Evolutionary conservation across 2,888 invertebrate species (phyloP).

Genomic region (Torymus auratus): DNA sequence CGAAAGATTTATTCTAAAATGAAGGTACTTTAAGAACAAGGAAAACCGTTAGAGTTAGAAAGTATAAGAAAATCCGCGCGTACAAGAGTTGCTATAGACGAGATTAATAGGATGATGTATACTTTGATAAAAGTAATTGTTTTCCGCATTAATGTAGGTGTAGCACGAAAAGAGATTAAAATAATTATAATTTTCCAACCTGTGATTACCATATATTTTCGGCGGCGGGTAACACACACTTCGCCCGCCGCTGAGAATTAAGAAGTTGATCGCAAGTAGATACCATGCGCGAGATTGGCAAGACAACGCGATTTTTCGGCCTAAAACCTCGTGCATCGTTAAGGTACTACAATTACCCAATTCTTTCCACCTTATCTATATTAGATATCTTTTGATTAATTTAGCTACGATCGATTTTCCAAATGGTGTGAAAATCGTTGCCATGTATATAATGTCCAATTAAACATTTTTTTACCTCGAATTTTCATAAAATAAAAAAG

Average conservation of each 20-base stretch:
- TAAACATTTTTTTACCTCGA: too few species aligned
- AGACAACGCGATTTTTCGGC: slow-evolving; percentile 17
- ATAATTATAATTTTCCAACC: slow-evolving; percentile 22
- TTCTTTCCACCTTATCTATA: too few species aligned
- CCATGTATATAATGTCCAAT: too few species aligned
- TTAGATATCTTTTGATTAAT: too few species aligned
- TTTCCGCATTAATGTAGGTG: slow-evolving; percentile 34
- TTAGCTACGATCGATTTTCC: too few species aligned
- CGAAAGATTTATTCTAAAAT: too few species aligned
- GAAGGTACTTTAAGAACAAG: too few species aligned
- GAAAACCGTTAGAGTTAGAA: too few species aligned
- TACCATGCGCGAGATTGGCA: slow-evolving; percentile 16
- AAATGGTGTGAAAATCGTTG: too few species aligned
- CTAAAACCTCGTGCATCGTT: neutral
- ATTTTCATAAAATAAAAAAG: too few species aligned
- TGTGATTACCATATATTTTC: slow-evolving; percentile 38
- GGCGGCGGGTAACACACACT: slow-evolving; percentile 3
- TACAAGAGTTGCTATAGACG: too few species aligned
- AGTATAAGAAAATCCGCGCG: too few species aligned
- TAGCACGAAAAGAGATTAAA: slow-evolving; percentile 5
- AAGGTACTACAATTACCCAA: neutral
- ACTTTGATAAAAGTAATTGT: slow-evolving; percentile 46
- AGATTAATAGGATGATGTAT: slow-evolving; percentile 29
- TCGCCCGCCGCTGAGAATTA: neutral
- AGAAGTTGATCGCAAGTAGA: slow-evolving; percentile 24